These are phyloP conservation scores for Limnephilus auricula DNA, from an alignment of 2,888 invertebrate genomes.

Conservation along the genomic window DNA sequence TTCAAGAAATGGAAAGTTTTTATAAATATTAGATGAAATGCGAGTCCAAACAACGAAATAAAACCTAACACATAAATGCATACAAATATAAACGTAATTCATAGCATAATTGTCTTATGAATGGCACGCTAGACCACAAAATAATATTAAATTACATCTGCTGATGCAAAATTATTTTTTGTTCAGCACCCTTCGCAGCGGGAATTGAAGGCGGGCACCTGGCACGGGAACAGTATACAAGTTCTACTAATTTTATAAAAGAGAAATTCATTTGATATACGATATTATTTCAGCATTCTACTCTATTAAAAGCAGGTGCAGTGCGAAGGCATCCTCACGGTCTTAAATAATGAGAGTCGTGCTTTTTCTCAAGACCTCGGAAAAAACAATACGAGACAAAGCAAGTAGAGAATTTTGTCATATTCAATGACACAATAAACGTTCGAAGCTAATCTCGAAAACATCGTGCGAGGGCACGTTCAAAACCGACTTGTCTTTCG, in stretches of 20 bases:
- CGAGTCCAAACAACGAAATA: background rate
- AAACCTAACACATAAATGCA: background rate
- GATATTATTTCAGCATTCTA: conserved; percentile 1
- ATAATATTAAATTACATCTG: conserved; percentile 25
- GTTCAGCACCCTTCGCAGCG: conserved; percentile 20
- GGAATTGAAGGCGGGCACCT: conserved; percentile 6
- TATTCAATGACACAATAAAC: conserved; percentile 39
- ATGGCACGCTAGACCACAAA: conserved; percentile 11
- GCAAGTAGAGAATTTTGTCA: conserved; percentile 10
- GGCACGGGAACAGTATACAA: conserved; percentile 9
- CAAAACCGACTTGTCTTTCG: conserved; percentile 46
- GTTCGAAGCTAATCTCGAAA: conserved; percentile 57
- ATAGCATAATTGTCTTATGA: background rate
- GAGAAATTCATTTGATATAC: conserved; percentile 21
- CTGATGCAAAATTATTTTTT: conserved; percentile 23
- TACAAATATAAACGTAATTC: conserved; percentile 8
- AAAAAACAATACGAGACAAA: conserved; percentile 17
- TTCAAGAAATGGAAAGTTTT: background rate
- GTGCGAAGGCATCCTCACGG: conserved; percentile 32
- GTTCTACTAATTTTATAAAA: conserved; percentile 31
- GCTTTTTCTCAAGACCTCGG: background rate
- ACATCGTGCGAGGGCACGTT: conserved; percentile 60
- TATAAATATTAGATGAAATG: background rate
- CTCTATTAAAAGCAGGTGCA: conserved; percentile 49
- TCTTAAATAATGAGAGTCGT: background rate